Evolutionary conservation across 1,140 invertebrate genomes (phyloP).

Genomic region (Monomorium pharaonis): DNA sequence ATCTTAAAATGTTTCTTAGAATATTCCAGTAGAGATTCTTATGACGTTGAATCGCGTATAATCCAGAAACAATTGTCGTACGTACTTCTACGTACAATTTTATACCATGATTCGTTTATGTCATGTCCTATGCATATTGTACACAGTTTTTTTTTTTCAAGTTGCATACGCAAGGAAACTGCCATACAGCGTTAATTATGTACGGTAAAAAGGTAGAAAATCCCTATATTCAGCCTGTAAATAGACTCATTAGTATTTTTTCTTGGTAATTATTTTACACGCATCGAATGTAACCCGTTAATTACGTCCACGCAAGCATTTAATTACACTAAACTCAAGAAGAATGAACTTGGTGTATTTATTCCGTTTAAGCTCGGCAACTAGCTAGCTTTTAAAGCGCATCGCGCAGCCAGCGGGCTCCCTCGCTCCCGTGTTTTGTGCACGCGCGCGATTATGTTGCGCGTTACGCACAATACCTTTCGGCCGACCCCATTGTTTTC

Average conservation of each 20-base stretch:
- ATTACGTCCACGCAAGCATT: background rate
- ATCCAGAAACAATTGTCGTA: background rate
- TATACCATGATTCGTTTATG: background rate
- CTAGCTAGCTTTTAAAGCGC: background rate
- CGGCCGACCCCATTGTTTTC: slow-evolving; percentile 50
- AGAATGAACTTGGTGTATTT: background rate
- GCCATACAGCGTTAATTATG: background rate
- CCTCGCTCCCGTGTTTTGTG: background rate
- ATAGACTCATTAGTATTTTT: background rate
- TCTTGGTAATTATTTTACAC: background rate
- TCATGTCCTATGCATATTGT: background rate
- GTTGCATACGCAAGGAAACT: background rate
- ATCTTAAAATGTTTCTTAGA: background rate
- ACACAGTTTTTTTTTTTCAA: background rate
- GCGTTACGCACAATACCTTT: slow-evolving; percentile 48
- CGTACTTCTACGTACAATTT: background rate
- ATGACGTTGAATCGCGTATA: background rate
- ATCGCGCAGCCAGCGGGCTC: background rate
- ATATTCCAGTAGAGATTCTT: background rate
- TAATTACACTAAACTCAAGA: background rate
- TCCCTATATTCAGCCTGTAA: background rate
- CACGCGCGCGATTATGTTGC: background rate
- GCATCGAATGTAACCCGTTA: background rate
- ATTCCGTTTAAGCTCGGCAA: background rate
- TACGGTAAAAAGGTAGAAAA: background rate